Conservation (phyloP, 2,113 vertebrate genomes). For the Odocoileus virginianus region DNA sequence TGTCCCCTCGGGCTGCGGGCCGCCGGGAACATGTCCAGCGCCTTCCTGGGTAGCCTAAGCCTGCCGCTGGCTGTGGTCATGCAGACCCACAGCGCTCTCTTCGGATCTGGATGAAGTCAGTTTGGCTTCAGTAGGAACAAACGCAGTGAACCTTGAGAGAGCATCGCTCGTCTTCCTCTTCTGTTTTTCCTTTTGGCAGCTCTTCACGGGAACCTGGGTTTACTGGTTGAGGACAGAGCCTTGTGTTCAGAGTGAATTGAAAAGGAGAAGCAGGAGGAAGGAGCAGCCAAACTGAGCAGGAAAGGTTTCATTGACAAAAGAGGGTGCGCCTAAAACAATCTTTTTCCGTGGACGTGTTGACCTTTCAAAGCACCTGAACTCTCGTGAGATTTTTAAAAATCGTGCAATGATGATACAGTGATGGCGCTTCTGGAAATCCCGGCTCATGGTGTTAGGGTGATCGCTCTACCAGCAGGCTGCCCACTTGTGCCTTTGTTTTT, state of each 20-base stretch:
- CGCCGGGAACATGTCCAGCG: background rate
- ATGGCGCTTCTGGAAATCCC: accelerated
- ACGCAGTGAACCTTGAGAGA: background rate
- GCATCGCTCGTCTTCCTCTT: slow-evolving; percentile 27
- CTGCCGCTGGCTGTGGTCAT: background rate
- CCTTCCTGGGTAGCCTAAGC: background rate
- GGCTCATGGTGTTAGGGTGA: accelerated
- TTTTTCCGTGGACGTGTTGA: background rate
- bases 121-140: background rate
- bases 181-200: slow-evolving; percentile 28
- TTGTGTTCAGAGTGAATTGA: background rate
- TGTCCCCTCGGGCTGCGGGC: background rate
- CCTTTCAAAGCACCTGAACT: background rate
- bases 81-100: background rate
- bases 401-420: accelerated
- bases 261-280: background rate
- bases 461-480: background rate
- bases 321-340: background rate
- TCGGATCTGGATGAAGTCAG: background rate
- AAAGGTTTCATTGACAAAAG: background rate
- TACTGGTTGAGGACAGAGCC: background rate
- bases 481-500: accelerated
- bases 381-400: background rate
- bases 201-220: slow-evolving; percentile 16
- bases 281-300: background rate